phyloP scores from a whole-genome alignment of 2,113 vertebrate genomes.

The Promerops cafer region DNA sequence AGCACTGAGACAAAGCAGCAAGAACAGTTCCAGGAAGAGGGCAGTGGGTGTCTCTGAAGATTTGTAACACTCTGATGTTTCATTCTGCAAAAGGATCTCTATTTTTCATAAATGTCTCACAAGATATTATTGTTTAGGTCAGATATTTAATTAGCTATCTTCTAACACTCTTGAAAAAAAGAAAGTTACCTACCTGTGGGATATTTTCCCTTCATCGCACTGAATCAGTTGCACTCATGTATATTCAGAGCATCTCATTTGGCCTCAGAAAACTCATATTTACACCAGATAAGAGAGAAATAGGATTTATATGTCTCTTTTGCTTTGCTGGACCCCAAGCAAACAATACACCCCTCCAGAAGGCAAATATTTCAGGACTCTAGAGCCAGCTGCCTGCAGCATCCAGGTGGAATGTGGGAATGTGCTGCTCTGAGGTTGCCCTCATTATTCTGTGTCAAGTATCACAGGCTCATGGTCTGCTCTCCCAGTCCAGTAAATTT shows the following conservation, averaged over 20 bases:
- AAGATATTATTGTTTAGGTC: not conserved
- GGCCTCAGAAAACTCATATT: not conserved
- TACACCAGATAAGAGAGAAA: not conserved
- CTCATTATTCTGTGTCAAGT: not conserved
- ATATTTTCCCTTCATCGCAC: not conserved
- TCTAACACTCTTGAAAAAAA: not conserved
- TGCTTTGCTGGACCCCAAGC: not conserved
- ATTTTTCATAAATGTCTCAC: not conserved
- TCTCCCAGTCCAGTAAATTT: not conserved
- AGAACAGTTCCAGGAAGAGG: slow-evolving; percentile 10
- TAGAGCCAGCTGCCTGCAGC: not conserved
- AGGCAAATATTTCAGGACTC: not conserved
- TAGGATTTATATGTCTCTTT: not conserved
- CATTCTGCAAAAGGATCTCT: not conserved
- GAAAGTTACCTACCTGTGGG: not conserved
- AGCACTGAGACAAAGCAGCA: not conserved
- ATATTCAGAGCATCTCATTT: not conserved
- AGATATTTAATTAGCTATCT: not conserved
- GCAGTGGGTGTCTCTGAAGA: not conserved
- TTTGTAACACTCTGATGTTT: not conserved
- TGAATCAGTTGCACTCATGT: not conserved
- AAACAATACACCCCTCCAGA: not conserved
- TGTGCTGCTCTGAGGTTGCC: not conserved
- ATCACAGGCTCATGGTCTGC: not conserved
- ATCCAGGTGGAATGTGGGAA: not conserved